Percentiles rank a stretch among this genome's conserved stretches.
Evolutionary conservation across 2,797 vertebrate genomes (phyloP).

Genomic region (Eupleurogrammus muticus): DNA sequence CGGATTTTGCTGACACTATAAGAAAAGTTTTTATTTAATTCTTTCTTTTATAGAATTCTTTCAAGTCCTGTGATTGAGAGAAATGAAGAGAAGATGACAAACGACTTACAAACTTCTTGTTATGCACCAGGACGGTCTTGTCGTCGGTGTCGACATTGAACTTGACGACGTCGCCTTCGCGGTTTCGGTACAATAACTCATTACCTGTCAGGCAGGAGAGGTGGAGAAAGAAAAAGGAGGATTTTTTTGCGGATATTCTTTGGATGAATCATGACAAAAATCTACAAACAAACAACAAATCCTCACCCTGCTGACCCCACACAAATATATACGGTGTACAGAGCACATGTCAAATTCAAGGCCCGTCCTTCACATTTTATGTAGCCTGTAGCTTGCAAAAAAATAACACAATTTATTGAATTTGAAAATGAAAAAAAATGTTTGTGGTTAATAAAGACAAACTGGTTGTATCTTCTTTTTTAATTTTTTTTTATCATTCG

Average conservation of each 20-base stretch:
- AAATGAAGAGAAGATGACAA: background rate
- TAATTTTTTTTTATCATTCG: too few species aligned
- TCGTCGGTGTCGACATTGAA: constrained; percentile 89
- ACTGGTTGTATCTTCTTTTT: too few species aligned
- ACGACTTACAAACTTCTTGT: constrained; percentile 96
- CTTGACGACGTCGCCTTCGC: constrained; percentile 90
- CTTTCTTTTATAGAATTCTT: background rate
- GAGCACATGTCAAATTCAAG: too few species aligned
- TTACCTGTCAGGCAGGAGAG: constrained; percentile 80
- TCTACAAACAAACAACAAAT: background rate
- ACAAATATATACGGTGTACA: background rate
- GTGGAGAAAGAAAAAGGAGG: constrained; percentile 15
- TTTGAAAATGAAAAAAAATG: too few species aligned
- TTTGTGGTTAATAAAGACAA: too few species aligned
- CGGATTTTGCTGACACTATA: constrained; percentile 58
- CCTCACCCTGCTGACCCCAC: background rate
- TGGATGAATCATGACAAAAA: constrained; percentile 7
- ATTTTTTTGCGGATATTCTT: background rate
- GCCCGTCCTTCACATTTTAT: too few species aligned
- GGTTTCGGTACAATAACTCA: constrained; percentile 92
- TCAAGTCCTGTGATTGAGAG: background rate
- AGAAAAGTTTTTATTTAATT: constrained; percentile 50
- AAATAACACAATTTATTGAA: too few species aligned
- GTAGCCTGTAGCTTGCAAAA: too few species aligned
- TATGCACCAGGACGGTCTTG: constrained; percentile 90